A percentile compares a stretch with the other conserved stretches of the same genome.
These are phyloP conservation scores for Eufriesea mexicana DNA, from an alignment of 1,140 invertebrate genomes.

Conservation along the genomic window DNA sequence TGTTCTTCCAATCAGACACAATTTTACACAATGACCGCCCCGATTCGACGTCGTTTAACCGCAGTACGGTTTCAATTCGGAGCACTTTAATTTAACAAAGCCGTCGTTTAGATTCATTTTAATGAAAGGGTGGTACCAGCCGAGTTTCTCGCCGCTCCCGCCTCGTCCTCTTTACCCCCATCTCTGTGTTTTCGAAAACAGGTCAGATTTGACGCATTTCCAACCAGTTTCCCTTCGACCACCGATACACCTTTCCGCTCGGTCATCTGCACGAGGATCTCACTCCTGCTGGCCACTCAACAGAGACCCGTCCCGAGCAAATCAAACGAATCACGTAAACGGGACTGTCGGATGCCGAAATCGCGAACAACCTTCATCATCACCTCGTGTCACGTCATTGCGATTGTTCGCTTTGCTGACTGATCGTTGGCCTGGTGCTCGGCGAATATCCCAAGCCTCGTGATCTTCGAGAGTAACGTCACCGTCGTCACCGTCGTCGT, in stretches of 20 bases:
- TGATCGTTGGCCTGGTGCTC: neutral
- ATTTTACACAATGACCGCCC: neutral
- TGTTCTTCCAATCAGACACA: neutral
- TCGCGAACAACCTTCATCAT: neutral
- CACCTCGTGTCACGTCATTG: neutral
- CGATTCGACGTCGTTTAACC: neutral
- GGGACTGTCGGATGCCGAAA: neutral
- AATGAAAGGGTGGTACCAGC: neutral
- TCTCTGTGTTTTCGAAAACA: neutral
- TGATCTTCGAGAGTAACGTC: neutral
- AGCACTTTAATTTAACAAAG: neutral
- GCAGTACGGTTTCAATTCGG: slow-evolving; percentile 20
- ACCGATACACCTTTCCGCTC: too few relatives aligned
- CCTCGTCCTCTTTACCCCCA: neutral
- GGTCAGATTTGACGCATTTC: neutral
- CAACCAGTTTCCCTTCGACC: neutral
- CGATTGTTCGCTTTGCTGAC: neutral
- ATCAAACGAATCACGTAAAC: neutral
- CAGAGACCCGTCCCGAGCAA: neutral
- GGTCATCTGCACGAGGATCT: too few relatives aligned
- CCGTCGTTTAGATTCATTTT: slow-evolving; percentile 20
- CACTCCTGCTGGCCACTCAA: neutral
- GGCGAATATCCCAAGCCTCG: neutral
- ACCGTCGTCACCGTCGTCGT: neutral
- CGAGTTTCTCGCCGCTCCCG: neutral